Evolutionary conservation across 2,113 vertebrate species (phyloP).

Genomic region (Psophia crepitans): DNA sequence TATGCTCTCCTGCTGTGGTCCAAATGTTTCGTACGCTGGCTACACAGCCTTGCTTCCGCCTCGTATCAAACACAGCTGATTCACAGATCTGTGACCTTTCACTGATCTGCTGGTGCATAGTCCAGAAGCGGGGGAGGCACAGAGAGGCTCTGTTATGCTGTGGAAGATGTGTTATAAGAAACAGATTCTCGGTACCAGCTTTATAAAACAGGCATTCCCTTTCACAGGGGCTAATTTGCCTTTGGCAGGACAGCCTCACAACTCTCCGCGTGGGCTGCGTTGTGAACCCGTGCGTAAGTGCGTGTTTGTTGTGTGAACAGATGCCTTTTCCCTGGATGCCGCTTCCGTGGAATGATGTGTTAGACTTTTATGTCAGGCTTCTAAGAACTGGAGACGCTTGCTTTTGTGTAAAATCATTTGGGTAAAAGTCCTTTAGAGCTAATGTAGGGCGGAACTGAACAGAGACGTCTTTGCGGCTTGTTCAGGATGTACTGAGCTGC

Average conservation of each 20-base stretch:
- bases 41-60: neutral
- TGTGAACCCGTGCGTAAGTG: neutral
- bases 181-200: slow-evolving; percentile 9
- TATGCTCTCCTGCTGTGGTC: slow-evolving; percentile 35
- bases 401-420: slow-evolving; percentile 15
- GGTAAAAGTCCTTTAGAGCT: neutral
- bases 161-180: slow-evolving; percentile 30
- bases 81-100: slow-evolving; percentile 19
- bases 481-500: neutral
- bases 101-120: neutral
- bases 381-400: neutral
- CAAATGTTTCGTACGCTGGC: slow-evolving; percentile 1
- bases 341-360: neutral
- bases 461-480: neutral
- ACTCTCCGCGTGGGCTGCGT: neutral
- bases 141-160: neutral
- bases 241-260: neutral
- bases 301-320: neutral
- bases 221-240: slow-evolving; percentile 14
- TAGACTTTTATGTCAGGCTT: neutral
- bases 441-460: neutral
- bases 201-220: neutral
- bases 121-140: slow-evolving; percentile 21
- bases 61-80: neutral
- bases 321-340: slow-evolving; percentile 5